These are phyloP conservation scores for Drosophila infuscata DNA, from an alignment of 2,888 invertebrate genomes.

Conservation along the genomic window DNA sequence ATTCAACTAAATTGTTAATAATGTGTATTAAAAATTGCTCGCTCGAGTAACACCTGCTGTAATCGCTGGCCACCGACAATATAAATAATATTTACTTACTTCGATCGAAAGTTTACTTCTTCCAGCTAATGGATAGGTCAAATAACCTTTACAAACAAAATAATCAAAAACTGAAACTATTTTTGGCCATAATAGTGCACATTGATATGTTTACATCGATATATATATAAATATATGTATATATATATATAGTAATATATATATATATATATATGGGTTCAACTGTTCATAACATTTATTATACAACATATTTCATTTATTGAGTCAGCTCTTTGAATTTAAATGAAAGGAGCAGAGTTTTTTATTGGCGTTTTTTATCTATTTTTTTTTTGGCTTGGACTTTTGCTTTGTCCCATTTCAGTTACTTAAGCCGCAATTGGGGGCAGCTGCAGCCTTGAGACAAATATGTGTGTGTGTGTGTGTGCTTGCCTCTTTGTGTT, in stretches of 20 bases:
- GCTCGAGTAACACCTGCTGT: no score
- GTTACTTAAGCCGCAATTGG: slow-evolving; percentile 28
- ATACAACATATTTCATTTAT: not conserved
- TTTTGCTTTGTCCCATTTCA: slow-evolving; percentile 46
- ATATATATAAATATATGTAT: not conserved
- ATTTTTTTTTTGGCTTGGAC: not conserved
- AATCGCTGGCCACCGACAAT: not conserved
- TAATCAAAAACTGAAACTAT: not conserved
- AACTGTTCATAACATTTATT: not conserved
- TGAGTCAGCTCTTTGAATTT: not conserved
- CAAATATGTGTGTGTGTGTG: slow-evolving; percentile 17
- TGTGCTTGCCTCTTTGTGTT: slow-evolving; percentile 1
- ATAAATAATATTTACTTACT: no score
- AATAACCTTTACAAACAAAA: not conserved
- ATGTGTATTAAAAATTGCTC: not conserved
- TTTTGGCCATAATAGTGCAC: not conserved
- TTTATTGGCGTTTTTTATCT: not conserved
- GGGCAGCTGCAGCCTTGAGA: slow-evolving; percentile 53
- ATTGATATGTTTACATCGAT: no score
- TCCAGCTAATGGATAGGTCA: not conserved
- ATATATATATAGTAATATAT: no score
- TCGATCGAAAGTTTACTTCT: not conserved
- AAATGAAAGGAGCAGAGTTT: not conserved
- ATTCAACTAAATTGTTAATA: not conserved
- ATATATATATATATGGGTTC: not conserved